A percentile compares a stretch with the other conserved stretches of the same genome.
These are phyloP conservation scores for Manis javanica DNA, from an alignment of 2,797 vertebrate species.

Conservation along the genomic window DNA sequence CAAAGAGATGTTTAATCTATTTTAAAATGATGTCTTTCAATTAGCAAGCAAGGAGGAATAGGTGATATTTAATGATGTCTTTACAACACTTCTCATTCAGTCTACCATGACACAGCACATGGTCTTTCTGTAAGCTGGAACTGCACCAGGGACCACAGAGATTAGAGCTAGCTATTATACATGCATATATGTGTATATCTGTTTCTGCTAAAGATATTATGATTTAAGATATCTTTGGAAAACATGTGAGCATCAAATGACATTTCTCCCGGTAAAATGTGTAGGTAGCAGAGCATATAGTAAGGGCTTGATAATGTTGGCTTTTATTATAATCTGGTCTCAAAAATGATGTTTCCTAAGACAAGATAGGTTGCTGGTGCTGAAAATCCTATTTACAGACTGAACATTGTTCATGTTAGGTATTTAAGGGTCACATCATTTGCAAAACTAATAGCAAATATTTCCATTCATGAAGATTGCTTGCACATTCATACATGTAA, in stretches of 20 bases:
- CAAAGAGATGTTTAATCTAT: not conserved
- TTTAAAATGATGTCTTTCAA: conserved; percentile 31
- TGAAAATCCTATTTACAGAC: conserved; percentile 21
- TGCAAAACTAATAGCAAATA: conserved; percentile 24
- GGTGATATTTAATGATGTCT: not conserved
- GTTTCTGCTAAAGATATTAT: not conserved
- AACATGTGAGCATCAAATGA: not conserved
- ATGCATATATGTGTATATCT: not conserved
- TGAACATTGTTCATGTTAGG: not conserved
- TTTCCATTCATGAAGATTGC: not conserved
- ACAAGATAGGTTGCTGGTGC: not conserved
- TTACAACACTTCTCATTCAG: not conserved
- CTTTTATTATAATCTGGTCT: not conserved
- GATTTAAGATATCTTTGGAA: not conserved
- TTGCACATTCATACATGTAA: not conserved
- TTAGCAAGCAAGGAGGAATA: not conserved
- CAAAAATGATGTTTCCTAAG: not conserved
- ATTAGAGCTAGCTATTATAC: not conserved
- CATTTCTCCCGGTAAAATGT: not conserved
- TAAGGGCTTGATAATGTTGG: not conserved
- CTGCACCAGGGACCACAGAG: not conserved
- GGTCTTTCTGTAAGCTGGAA: not conserved
- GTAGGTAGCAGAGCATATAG: not conserved
- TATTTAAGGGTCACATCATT: not conserved
- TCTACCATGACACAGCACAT: not conserved